Evolutionary conservation across 53 echinoderm and acorn worm genomes (phyloP).

Genomic region (Paracentrotus lividus): DNA sequence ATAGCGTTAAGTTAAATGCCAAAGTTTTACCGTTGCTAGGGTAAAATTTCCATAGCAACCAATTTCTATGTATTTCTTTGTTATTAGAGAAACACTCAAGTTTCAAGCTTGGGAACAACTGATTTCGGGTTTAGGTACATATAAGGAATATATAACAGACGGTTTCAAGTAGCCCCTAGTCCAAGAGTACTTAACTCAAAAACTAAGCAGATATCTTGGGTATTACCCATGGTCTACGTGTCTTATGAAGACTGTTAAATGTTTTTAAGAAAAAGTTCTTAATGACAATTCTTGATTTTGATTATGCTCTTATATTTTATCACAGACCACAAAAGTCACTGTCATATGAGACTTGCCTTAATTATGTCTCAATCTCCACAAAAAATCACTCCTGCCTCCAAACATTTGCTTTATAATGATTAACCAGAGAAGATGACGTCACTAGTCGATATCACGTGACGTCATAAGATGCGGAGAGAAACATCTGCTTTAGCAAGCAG

Average conservation of each 20-base stretch:
- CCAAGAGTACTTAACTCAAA: no score
- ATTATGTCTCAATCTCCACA: not conserved
- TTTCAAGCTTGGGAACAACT: no score
- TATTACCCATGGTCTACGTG: no score
- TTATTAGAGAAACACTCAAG: no score
- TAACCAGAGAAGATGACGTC: slow-evolving; percentile 39
- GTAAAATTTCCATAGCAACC: no score
- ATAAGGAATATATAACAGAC: no score
- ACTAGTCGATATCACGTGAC: slow-evolving; percentile 16
- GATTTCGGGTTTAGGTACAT: no score
- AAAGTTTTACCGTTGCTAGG: no score
- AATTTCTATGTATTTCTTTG: no score
- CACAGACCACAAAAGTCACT: not conserved
- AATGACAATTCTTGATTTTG: not conserved
- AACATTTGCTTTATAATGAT: not conserved
- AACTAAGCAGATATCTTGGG: no score
- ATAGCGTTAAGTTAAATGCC: not conserved
- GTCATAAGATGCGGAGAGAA: slow-evolving; percentile 4
- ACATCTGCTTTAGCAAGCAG: not conserved
- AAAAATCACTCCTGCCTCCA: not conserved
- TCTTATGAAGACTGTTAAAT: no score
- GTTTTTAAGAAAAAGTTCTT: not conserved
- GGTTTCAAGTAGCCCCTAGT: no score
- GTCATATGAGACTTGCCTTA: not conserved
- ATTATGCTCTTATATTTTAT: not conserved